Percentiles rank a stretch among this genome's conserved stretches.
Conservation (phyloP, 1,140 invertebrate genomes). For the Drosophila bipectinata region DNA sequence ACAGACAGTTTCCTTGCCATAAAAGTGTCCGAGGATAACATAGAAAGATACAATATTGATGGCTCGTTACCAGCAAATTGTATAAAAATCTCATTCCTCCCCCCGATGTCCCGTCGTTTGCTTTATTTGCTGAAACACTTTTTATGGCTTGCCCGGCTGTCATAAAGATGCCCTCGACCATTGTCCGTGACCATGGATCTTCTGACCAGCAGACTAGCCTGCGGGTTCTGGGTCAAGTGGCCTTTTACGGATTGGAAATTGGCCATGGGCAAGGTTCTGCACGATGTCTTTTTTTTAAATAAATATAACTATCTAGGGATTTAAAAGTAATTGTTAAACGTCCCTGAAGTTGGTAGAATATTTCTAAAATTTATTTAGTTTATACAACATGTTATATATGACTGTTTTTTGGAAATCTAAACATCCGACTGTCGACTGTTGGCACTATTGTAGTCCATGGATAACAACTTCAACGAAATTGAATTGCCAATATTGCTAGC, state of each 20-base stretch:
- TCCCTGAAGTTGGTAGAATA: background rate
- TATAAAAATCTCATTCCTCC: constrained; percentile 46
- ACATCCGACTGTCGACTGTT: no score
- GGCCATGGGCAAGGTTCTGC: constrained; percentile 6
- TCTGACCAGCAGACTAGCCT: background rate
- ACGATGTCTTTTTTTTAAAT: background rate
- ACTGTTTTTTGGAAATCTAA: no score
- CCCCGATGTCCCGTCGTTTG: constrained; percentile 18
- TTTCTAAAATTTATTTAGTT: background rate
- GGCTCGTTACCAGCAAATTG: constrained; percentile 62
- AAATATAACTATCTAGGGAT: background rate
- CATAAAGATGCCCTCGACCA: constrained; percentile 49
- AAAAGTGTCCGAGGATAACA: constrained; percentile 45
- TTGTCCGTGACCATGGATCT: constrained; percentile 36
- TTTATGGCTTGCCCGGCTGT: constrained; percentile 44
- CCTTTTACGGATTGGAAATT: constrained; percentile 3
- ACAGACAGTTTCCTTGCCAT: constrained; percentile 49
- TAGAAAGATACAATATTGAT: constrained; percentile 58
- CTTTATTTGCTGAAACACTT: constrained; percentile 56
- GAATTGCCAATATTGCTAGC: background rate
- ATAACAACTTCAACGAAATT: background rate
- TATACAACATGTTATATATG: no score
- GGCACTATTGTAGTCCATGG: no score
- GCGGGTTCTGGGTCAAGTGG: constrained; percentile 13
- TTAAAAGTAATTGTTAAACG: background rate